A percentile compares a stretch with the other conserved stretches of the same genome.
Conservation (phyloP, 1,140 invertebrate genomes). For the Drosophila elegans region DNA sequence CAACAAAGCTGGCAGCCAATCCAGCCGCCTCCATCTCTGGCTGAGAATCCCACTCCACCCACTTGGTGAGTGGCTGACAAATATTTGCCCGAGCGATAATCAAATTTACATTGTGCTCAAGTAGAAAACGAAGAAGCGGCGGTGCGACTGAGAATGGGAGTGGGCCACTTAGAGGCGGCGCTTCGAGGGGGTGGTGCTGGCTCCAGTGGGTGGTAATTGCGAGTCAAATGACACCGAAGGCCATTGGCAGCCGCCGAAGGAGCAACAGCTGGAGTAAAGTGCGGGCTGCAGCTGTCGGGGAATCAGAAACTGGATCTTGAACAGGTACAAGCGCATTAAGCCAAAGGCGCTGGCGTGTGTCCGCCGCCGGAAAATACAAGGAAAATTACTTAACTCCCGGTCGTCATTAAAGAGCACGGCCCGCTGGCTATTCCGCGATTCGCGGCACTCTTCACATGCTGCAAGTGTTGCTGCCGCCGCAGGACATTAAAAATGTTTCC, state of each 20-base stretch:
- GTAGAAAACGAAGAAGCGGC: conserved; percentile 60
- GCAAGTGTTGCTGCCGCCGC: conserved; percentile 26
- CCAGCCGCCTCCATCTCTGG: background rate
- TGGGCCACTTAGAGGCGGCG: conserved; percentile 32
- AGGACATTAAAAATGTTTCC: conserved; percentile 46
- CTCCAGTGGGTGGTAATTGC: conserved; percentile 55
- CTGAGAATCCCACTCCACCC: conserved; percentile 1
- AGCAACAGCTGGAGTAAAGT: conserved; percentile 6
- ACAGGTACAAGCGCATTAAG: conserved; percentile 62
- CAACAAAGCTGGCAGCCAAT: conserved; percentile 35
- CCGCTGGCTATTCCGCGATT: conserved; percentile 13
- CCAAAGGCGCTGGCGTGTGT: conserved; percentile 46
- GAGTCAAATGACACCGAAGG: conserved; percentile 50
- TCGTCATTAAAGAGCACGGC: conserved; percentile 54
- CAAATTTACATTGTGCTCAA: conserved; percentile 79
- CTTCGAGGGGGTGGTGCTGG: conserved; percentile 4
- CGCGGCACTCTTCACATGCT: conserved; percentile 17
- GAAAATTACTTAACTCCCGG: conserved; percentile 65
- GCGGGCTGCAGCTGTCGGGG: conserved; percentile 40
- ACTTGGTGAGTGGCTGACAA: conserved; percentile 47
- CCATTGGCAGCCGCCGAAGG: conserved; percentile 21
- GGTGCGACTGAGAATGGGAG: conserved; percentile 8
- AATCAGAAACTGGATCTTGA: conserved; percentile 37
- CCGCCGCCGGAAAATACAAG: conserved; percentile 49
- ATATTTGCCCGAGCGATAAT: conserved; percentile 77